phyloP scores from a whole-genome alignment of 2,113 vertebrate species.

The Pithys albifrons region DNA sequence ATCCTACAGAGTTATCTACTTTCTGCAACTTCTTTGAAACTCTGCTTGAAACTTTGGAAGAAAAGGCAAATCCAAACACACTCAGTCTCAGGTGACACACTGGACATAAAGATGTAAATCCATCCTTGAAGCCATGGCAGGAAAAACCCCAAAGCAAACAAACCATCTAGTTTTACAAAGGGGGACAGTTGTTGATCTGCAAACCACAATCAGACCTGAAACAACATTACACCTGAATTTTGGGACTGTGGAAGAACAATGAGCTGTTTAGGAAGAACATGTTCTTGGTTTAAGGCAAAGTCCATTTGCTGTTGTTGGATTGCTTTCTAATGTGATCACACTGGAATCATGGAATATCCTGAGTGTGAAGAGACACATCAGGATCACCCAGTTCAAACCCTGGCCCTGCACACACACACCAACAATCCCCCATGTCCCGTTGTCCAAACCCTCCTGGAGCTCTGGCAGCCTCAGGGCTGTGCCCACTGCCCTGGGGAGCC shows the following conservation, averaged over 20 bases:
- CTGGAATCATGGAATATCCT: background rate
- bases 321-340: background rate
- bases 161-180: background rate
- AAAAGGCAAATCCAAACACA: background rate
- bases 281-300: background rate
- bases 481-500: too few species aligned
- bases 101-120: background rate
- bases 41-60: background rate
- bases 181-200: background rate
- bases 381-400: background rate
- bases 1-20: background rate
- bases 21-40: background rate
- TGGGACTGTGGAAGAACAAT: background rate
- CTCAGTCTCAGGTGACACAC: background rate
- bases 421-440: background rate
- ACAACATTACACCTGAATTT: background rate
- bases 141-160: background rate
- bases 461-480: background rate
- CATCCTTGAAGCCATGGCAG: background rate
- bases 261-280: background rate
- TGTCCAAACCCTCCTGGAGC: fast-evolving
- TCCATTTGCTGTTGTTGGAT: background rate
- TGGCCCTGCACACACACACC: background rate
- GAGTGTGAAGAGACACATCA: background rate
- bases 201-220: background rate